These are phyloP conservation scores for Myanophis thanlyinensis DNA, from an alignment of 2,113 vertebrate genomes.

Conservation along the genomic window DNA sequence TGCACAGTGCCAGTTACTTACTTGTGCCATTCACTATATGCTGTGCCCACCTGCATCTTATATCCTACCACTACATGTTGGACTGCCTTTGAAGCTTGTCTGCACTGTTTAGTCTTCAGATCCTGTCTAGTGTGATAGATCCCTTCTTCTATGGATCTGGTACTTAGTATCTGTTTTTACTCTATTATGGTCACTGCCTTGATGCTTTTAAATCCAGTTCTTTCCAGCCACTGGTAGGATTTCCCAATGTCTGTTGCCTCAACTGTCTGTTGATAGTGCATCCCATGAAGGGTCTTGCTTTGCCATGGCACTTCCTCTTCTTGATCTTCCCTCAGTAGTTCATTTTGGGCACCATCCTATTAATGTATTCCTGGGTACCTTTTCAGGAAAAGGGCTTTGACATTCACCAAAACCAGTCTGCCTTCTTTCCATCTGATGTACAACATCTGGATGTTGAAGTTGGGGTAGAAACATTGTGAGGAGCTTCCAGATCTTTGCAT, in stretches of 20 bases:
- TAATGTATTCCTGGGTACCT: neutral
- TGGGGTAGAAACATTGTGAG: too few relatives aligned
- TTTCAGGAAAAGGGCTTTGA: neutral
- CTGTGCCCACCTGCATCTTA: too few relatives aligned
- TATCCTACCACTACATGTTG: too few relatives aligned
- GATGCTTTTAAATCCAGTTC: neutral
- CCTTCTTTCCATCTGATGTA: neutral
- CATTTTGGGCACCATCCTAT: neutral
- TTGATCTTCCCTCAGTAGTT: neutral
- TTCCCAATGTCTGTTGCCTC: neutral
- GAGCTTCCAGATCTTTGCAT: too few relatives aligned
- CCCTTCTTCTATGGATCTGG: neutral
- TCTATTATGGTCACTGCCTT: neutral
- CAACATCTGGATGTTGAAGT: neutral
- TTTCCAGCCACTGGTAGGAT: neutral
- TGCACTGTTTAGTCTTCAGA: too few relatives aligned
- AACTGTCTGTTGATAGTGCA: neutral
- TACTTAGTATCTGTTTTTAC: neutral
- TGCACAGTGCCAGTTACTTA: too few relatives aligned
- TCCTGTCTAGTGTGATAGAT: too few relatives aligned
- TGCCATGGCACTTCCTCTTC: neutral
- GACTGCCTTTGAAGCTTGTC: too few relatives aligned
- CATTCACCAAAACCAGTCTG: neutral
- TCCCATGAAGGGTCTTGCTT: neutral
- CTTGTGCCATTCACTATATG: too few relatives aligned